Evolutionary conservation across 2,113 vertebrate species (phyloP), one percentile per base, ranked within the genome.

Genomic region (Melanotaenia duboulayi): DNA sequence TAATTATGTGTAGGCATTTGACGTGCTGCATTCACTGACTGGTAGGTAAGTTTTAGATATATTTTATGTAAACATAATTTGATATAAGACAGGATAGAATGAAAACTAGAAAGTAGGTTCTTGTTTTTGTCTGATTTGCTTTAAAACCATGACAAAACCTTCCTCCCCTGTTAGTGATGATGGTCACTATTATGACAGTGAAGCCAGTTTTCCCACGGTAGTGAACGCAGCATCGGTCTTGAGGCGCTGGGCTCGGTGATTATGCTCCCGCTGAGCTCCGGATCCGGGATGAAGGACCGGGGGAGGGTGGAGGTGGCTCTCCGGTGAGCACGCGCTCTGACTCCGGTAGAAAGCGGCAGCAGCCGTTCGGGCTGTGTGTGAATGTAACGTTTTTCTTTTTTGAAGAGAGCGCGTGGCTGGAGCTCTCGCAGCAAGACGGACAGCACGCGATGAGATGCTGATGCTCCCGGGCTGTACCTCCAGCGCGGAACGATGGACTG

Each of bases 401-500:
- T 56, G 63, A 70, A 16, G 11, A 65, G 50, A 17, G 65, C 39
- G 70, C 32, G 37, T 11, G 52, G 44, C 46, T 65, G 64, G 24
- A 83, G 70, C 74, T 59, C 57, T 35, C 39, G 69, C 67, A 63
- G 70, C 54, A 24, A 60, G 63, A 75, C 49, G 24, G 73, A 44
- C 4, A 7, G 40, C 52, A 44, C 82, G 69, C 64, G 84, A 80
- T 85, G 93, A 89, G 63, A 83, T 91, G 90, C 81, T 93, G 91
- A 92, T 89, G 87, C 91, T 73, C 85, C 54, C 89, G 92, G 92
- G 88, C 79, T 90, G 84, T 61, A 67, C 86, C 80, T 76, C 92
- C 87, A 94, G 91, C 91, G 89, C 87, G 2, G 80, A 92, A 89
- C 77, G 55, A 97, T 98, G 96, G 96, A 97, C 92, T 97, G 96